These are phyloP conservation scores for Camponotus floridanus DNA, from an alignment of 1,140 invertebrate genomes.

Conservation along the genomic window DNA sequence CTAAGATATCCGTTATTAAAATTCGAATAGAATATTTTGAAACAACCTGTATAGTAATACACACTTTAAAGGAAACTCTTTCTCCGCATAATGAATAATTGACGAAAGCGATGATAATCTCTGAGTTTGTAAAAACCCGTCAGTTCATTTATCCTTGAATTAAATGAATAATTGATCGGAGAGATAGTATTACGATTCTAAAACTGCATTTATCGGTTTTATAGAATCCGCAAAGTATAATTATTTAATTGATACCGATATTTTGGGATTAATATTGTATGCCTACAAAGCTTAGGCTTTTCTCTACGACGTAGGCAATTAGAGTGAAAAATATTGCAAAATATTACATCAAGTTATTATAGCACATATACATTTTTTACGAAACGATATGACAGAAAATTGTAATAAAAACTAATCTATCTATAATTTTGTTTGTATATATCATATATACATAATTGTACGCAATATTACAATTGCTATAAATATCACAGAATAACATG, in stretches of 20 bases:
- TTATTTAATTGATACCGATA: neutral
- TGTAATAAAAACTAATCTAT: constrained; percentile 9
- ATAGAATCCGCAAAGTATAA: neutral
- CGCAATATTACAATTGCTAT: neutral
- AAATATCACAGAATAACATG: constrained; percentile 1
- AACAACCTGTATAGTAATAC: neutral
- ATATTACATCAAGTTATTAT: constrained; percentile 4
- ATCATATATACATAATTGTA: neutral
- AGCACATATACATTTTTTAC: constrained; percentile 11
- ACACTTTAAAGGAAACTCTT: neutral
- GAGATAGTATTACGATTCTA: neutral
- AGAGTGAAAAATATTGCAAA: neutral
- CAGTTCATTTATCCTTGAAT: neutral
- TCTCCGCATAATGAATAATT: constrained; percentile 13
- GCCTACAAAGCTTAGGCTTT: neutral
- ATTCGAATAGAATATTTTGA: neutral
- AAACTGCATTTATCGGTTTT: neutral
- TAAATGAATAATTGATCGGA: constrained; percentile 37
- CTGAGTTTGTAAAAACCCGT: constrained; percentile 34
- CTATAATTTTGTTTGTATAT: neutral
- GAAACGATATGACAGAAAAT: neutral
- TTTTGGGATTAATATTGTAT: constrained; percentile 3
- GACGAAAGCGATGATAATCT: constrained; percentile 24
- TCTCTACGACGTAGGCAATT: neutral
- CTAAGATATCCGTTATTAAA: neutral